Base-by-base conservation (phyloP, 53 echinoderm and acorn worm genomes). In the Mesocentrotus franciscanus region DNA sequence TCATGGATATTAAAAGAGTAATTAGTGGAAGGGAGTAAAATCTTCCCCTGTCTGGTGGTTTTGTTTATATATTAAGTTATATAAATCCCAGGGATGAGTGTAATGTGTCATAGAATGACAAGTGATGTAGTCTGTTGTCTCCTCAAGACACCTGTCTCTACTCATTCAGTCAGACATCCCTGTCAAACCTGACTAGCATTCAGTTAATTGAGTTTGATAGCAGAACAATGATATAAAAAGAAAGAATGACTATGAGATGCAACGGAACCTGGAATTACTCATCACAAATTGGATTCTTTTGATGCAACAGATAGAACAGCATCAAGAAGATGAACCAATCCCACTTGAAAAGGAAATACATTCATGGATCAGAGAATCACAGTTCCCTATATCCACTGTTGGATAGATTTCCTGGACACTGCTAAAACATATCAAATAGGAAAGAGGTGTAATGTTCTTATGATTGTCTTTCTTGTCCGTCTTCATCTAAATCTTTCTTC, bases 81-180 rank as follows among this genome's bases (percentile, higher is more conserved):
- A 76, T 81, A 81, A 42, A 81, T 39, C 81, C 39, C 81, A 36
- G 81, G 81, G 81, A 81, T 81, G 74, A 74, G 74, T 30, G 68
- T 11, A 13, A 14, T 74, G 81, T 81, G 81, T 81, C 81, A 81
- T 81, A 20, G 17, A 17, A 81, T 42, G 81, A 18, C 20, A 81
- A 39, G 81, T 39, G 81, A 81, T 81, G 42, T 5, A 81, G 81
- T 81, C 81, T 81, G 81, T 36, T 1, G 42, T 81, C 81, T 42
- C 42, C 36, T 81, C 18, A 2, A 36, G 36, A 42, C 81, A 81
- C 81, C 81, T 81, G 81, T 81, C 42, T 32, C 18, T 6, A 81
- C 18, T 81, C 81, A 81, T 42, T 36, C 81, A 33, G 22, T 8
- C 36, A 39, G 81, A 81, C 42, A 18, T 39, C 20, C 81, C 42